Evolutionary conservation across 2,113 vertebrate genomes (phyloP).

Genomic region (Raphicerus campestris): DNA sequence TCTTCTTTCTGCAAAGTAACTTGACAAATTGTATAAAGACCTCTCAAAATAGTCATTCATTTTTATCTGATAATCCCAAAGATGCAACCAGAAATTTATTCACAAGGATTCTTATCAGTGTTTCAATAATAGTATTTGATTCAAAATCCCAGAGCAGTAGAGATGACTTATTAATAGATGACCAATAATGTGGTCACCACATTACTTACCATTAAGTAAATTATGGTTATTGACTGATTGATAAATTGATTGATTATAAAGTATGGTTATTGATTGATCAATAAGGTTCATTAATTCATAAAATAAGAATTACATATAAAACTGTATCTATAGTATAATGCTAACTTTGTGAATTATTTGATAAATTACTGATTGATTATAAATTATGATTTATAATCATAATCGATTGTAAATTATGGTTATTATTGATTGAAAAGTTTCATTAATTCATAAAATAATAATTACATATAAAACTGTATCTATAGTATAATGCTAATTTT

Average conservation of each 20-base stretch:
- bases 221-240: neutral
- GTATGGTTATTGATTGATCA: neutral
- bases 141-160: slow-evolving; percentile 7
- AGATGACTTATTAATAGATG: neutral
- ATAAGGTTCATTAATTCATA: neutral
- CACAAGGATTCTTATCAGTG: neutral
- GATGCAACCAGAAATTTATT: neutral
- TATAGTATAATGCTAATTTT: neutral
- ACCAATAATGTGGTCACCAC: neutral
- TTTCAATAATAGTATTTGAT: slow-evolving; percentile 2
- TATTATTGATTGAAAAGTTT: neutral
- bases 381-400: too few relatives aligned
- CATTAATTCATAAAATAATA: neutral
- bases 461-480: neutral
- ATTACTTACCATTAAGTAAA: neutral
- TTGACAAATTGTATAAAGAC: neutral
- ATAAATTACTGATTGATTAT: too few relatives aligned
- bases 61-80: neutral
- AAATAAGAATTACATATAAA: neutral
- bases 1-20: neutral
- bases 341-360: neutral
- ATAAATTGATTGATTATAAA: neutral
- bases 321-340: neutral
- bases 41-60: neutral
- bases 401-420: too few relatives aligned